Percentiles rank a stretch among this genome's conserved stretches.
These are phyloP conservation scores for Umimayanthus chanpuru DNA, from an alignment of 92 coral and sea anemone species.

Conservation along the genomic window DNA sequence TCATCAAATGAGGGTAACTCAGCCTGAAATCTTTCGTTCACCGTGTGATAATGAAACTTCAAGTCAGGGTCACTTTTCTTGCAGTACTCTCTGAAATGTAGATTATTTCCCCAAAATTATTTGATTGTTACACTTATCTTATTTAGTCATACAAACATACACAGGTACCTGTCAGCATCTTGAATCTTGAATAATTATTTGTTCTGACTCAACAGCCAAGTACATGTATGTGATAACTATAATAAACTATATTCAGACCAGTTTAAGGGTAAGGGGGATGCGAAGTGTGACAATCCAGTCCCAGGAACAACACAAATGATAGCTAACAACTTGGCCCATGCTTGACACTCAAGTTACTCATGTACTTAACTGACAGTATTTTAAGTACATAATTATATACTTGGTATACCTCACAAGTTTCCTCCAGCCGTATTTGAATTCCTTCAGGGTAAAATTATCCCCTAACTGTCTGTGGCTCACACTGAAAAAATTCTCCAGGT, in stretches of 20 bases:
- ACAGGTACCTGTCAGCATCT: background rate
- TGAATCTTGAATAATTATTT: no score
- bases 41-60: conserved; percentile 11
- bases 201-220: no score
- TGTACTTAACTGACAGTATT: no score
- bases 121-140: no score
- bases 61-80: conserved; percentile 22
- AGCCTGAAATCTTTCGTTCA: conserved; percentile 24
- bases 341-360: no score
- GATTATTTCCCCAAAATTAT: background rate
- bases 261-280: no score
- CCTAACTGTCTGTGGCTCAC: conserved; percentile 37
- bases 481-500: conserved; percentile 38
- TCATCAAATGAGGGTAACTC: conserved; percentile 49
- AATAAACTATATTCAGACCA: no score
- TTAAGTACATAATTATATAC: no score
- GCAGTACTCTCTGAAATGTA: conserved; percentile 21
- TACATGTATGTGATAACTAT: background rate
- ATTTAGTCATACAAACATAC: no score
- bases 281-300: no score
- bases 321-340: no score
- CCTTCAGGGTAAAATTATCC: conserved; percentile 36
- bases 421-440: conserved; percentile 43
- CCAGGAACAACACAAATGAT: no score
- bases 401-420: conserved; percentile 42